Percentiles rank a stretch among this genome's conserved stretches.
Evolutionary conservation across 2,888 invertebrate genomes (phyloP).

Genomic region (Macaria notata): DNA sequence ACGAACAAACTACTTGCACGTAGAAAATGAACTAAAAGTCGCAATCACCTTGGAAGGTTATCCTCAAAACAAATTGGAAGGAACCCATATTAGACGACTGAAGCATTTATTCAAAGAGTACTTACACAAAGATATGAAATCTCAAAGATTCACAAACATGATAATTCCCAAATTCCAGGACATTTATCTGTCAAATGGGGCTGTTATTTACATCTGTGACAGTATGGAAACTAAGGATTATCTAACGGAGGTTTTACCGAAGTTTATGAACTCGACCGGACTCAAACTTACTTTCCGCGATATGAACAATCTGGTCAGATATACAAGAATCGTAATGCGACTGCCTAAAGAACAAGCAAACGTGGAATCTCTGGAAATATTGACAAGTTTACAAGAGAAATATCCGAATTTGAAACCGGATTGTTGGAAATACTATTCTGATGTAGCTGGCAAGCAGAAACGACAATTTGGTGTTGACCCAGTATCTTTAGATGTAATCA

Average conservation of each 20-base stretch:
- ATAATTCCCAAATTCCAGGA: slow-evolving; percentile 74
- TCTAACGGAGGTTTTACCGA: slow-evolving; percentile 61
- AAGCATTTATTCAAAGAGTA: slow-evolving; percentile 72
- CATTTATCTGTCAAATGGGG: slow-evolving; percentile 69
- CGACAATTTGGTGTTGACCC: slow-evolving; percentile 75
- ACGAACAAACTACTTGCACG: slow-evolving; percentile 70
- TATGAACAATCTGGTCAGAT: slow-evolving; percentile 61
- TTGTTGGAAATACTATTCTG: slow-evolving; percentile 72
- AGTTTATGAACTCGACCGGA: slow-evolving; percentile 65
- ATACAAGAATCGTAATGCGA: slow-evolving; percentile 66
- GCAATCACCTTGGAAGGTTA: slow-evolving; percentile 70
- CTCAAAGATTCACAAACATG: slow-evolving; percentile 60
- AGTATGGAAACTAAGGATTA: slow-evolving; percentile 73
- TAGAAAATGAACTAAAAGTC: slow-evolving; percentile 67
- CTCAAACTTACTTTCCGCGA: slow-evolving; percentile 64
- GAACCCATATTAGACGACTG: slow-evolving; percentile 63
- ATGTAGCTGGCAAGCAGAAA: slow-evolving; percentile 71
- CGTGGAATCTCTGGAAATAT: slow-evolving; percentile 59
- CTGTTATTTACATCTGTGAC: slow-evolving; percentile 73
- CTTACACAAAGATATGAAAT: slow-evolving; percentile 67
- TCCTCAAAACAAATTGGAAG: slow-evolving; percentile 68
- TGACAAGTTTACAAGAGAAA: slow-evolving; percentile 50
- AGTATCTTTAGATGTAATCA: slow-evolving; percentile 64
- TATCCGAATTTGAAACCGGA: slow-evolving; percentile 66
- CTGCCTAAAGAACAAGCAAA: slow-evolving; percentile 63